Percentiles rank a stretch among this genome's conserved stretches.
Conservation (phyloP, 30 jellyfish, hydroid and myxozoan genomes). For the Aurelia sp. region DNA sequence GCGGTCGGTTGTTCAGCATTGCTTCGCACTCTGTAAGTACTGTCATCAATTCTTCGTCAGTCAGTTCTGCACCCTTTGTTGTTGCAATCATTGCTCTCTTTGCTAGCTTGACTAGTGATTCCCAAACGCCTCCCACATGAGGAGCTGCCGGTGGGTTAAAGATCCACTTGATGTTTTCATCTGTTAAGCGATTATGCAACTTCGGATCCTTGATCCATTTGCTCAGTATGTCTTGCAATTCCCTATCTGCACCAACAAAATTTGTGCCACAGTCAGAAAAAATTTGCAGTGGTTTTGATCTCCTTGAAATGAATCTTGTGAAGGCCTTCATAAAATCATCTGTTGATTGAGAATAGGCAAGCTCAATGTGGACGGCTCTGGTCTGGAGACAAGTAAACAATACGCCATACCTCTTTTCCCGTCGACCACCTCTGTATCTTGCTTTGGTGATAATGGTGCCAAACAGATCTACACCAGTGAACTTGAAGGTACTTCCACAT, state of each 20-base stretch:
- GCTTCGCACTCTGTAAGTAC: conserved; percentile 36
- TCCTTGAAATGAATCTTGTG: conserved; percentile 35
- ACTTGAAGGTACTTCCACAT: conserved; percentile 30
- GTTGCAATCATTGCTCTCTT: conserved; percentile 39
- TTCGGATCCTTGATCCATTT: conserved; percentile 21
- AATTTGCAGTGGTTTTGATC: conserved; percentile 33
- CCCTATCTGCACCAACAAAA: background rate
- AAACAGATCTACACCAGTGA: conserved; percentile 56
- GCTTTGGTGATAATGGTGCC: conserved; percentile 31
- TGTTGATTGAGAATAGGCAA: conserved; percentile 25
- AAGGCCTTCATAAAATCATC: conserved; percentile 40
- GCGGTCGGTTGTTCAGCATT: conserved; percentile 44
- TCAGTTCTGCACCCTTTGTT: conserved; percentile 23
- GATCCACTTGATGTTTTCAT: conserved; percentile 39
- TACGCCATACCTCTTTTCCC: conserved; percentile 43
- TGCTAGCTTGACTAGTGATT: conserved; percentile 29
- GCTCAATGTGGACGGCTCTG: conserved; percentile 54
- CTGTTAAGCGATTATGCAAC: conserved; percentile 14
- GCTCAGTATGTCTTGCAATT: conserved; percentile 1
- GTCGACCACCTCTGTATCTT: conserved; percentile 31
- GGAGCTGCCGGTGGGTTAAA: conserved; percentile 53
- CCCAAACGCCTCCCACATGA: conserved; percentile 60
- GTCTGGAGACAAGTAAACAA: conserved; percentile 53
- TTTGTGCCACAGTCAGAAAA: conserved; percentile 40
- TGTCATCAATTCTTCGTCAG: conserved; percentile 43